Evolutionary conservation across 2,888 invertebrate species (phyloP).

Genomic region (Chrysopilus asiliformis): DNA sequence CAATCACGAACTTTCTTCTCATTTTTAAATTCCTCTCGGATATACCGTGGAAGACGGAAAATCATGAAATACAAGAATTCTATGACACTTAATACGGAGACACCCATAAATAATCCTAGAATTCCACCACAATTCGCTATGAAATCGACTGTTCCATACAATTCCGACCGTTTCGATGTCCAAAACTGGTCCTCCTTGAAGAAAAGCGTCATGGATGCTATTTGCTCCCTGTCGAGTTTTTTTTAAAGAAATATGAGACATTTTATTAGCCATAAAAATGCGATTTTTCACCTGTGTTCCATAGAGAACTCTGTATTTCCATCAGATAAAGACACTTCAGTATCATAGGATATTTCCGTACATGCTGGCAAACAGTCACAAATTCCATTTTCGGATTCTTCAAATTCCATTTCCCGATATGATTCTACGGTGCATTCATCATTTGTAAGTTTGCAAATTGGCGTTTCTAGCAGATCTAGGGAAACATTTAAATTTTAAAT

Average conservation of each 20-base stretch:
- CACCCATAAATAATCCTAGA: constrained; percentile 39
- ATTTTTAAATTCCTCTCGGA: too few relatives aligned
- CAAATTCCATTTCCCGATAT: constrained; percentile 15
- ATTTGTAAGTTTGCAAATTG: constrained; percentile 33
- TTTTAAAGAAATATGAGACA: too few relatives aligned
- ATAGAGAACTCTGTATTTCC: constrained; percentile 44
- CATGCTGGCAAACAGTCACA: constrained; percentile 47
- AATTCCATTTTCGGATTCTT: not conserved
- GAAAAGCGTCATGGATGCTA: constrained; percentile 52
- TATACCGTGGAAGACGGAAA: too few relatives aligned
- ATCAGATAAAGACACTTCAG: constrained; percentile 57
- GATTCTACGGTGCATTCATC: constrained; percentile 29
- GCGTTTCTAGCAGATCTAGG: constrained; percentile 26
- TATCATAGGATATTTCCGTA: constrained; percentile 55
- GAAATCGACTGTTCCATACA: constrained; percentile 54
- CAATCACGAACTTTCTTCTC: too few relatives aligned
- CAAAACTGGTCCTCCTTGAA: constrained; percentile 60
- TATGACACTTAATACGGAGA: constrained; percentile 33
- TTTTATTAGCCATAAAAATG: too few relatives aligned
- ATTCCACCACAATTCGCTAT: constrained; percentile 55
- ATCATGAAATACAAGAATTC: constrained; percentile 43
- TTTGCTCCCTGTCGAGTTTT: too few relatives aligned
- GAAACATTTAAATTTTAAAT: not conserved
- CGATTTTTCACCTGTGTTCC: constrained; percentile 30
- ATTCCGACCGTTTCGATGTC: constrained; percentile 49